Evolutionary conservation across 2,797 vertebrate species (phyloP).

Genomic region (Carapus acus): DNA sequence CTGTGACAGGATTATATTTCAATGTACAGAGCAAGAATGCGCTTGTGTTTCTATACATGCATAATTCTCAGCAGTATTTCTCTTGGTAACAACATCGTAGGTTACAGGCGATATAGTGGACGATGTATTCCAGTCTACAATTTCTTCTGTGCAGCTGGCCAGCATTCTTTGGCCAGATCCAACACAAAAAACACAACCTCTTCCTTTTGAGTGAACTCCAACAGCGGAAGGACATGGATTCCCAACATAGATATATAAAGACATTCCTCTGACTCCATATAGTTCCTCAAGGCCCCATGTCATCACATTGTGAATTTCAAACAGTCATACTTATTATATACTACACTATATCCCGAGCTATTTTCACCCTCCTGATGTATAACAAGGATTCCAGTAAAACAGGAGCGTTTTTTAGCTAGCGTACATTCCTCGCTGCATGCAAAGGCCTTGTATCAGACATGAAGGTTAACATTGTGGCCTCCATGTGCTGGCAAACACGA

Average conservation of each 20-base stretch:
- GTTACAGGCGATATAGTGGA: no score
- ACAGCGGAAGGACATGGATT: conserved; percentile 21
- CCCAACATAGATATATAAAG: conserved; percentile 5
- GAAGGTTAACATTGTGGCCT: conserved; percentile 25
- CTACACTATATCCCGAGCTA: no score
- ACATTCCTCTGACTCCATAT: conserved; percentile 17
- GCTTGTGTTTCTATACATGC: no score
- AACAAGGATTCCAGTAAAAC: conserved; percentile 23
- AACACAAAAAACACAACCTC: conserved; percentile 14
- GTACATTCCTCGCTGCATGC: conserved; percentile 5
- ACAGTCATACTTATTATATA: not conserved
- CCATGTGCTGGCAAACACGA: conserved; percentile 44
- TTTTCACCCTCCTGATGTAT: conserved; percentile 15
- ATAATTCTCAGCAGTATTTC: no score
- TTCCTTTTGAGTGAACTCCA: conserved; percentile 21
- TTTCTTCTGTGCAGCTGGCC: no score
- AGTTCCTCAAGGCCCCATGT: conserved; percentile 25
- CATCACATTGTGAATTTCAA: conserved; percentile 10
- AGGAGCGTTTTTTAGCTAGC: conserved; percentile 12
- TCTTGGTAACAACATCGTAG: no score
- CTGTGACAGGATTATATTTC: no score
- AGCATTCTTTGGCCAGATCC: conserved; percentile 12
- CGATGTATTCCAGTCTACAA: no score
- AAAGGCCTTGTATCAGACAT: conserved; percentile 37
- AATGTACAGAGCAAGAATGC: no score